Evolutionary conservation across 1,140 invertebrate species (phyloP).

Genomic region (Polyergus mexicanus): DNA sequence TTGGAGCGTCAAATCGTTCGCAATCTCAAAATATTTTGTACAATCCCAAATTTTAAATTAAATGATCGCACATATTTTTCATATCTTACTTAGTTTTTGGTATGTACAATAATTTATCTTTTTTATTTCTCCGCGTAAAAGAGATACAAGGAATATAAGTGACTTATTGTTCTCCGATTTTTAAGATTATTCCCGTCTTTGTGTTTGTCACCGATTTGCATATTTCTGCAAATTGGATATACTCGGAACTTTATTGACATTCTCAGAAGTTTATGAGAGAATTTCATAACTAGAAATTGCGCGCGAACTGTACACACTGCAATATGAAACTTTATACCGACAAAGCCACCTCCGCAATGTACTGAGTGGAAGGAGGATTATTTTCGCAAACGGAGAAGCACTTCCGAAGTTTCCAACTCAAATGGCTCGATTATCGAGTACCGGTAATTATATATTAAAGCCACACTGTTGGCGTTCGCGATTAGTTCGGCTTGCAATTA

Average conservation of each 20-base stretch:
- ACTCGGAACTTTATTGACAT: constrained; percentile 48
- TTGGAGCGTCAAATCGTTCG: no score
- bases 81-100: not conserved
- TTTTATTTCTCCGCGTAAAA: not conserved
- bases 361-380: constrained; percentile 37
- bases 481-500: constrained; percentile 20
- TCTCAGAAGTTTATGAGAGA: constrained; percentile 38
- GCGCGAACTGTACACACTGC: constrained; percentile 49
- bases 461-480: not conserved
- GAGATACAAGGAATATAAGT: not conserved
- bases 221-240: constrained; percentile 22
- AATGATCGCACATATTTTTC: not conserved
- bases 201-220: constrained; percentile 27
- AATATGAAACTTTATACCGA: constrained; percentile 55
- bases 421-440: constrained; percentile 50
- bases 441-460: constrained; percentile 35
- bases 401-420: constrained; percentile 40
- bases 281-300: constrained; percentile 52
- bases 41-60: no score
- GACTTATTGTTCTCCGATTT: not conserved
- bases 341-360: constrained; percentile 29
- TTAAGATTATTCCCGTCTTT: constrained; percentile 26
- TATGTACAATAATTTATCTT: no score
- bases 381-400: constrained; percentile 38
- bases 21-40: not conserved